Evolutionary conservation across 2,888 invertebrate genomes (phyloP).

Genomic region (Acronicta leporina): DNA sequence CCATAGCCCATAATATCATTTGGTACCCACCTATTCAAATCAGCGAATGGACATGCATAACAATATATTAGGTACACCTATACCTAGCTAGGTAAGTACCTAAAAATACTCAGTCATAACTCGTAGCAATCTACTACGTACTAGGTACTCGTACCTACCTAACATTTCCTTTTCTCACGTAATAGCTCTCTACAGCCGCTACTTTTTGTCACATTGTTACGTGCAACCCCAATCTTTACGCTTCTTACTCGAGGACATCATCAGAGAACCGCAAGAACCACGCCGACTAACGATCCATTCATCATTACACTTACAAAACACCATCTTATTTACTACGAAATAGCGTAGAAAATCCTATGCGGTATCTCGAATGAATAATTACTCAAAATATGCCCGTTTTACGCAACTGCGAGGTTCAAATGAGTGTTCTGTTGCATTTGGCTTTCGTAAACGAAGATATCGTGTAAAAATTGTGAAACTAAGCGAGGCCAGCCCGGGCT

Average conservation of each 20-base stretch:
- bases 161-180: constrained; percentile 35
- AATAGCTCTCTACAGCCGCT: constrained; percentile 45
- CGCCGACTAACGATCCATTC: constrained; percentile 41
- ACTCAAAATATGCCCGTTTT: constrained; percentile 60
- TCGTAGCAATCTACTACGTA: too few relatives aligned
- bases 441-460: constrained; percentile 84
- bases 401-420: constrained; percentile 68
- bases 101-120: too few relatives aligned
- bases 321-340: constrained; percentile 33
- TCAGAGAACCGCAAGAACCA: constrained; percentile 45
- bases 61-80: too few relatives aligned
- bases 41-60: too few relatives aligned
- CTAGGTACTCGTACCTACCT: too few relatives aligned
- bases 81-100: too few relatives aligned
- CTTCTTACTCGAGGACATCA: constrained; percentile 50
- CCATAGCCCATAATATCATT: too few relatives aligned
- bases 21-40: too few relatives aligned
- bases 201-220: constrained; percentile 56
- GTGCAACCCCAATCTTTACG: constrained; percentile 33
- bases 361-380: constrained; percentile 57
- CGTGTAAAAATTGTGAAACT: constrained; percentile 80
- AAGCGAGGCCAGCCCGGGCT: constrained; percentile 67
- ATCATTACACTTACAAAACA: constrained; percentile 33
- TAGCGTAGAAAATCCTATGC: constrained; percentile 48
- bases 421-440: constrained; percentile 71